Evolutionary conservation across 2,888 invertebrate genomes (phyloP).

Genomic region (Alcis repandata): DNA sequence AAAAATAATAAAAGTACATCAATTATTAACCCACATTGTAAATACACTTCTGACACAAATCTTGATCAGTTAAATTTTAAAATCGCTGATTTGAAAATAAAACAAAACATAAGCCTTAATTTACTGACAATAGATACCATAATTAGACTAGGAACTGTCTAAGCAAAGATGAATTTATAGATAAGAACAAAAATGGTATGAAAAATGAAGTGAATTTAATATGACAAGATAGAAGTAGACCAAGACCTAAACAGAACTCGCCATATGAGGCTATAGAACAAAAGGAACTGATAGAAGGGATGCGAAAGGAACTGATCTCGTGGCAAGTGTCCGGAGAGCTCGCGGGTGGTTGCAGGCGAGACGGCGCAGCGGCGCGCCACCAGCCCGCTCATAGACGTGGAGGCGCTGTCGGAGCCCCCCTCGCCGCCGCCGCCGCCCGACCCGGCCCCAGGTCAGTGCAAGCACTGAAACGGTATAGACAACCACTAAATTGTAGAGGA

Average conservation of each 20-base stretch:
- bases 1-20: background rate
- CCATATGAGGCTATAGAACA: slow-evolving; percentile 20
- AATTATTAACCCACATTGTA: too few species aligned
- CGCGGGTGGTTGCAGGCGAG: slow-evolving; percentile 85
- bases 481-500: slow-evolving; percentile 33
- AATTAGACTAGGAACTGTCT: background rate
- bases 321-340: slow-evolving; percentile 56
- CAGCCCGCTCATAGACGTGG: slow-evolving; percentile 90
- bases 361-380: slow-evolving; percentile 87
- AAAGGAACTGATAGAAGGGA: slow-evolving; percentile 33
- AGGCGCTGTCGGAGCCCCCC: slow-evolving; percentile 88
- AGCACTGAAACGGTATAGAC: slow-evolving; percentile 78
- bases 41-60: too few species aligned
- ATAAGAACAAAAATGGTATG: background rate
- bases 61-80: too few species aligned
- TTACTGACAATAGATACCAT: background rate
- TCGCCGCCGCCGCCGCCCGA: slow-evolving; percentile 79
- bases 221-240: background rate
- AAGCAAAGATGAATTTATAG: background rate
- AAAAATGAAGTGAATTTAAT: background rate
- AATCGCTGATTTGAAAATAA: too few species aligned
- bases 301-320: slow-evolving; percentile 49
- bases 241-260: slow-evolving; percentile 1
- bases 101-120: background rate
- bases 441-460: slow-evolving; percentile 87